Base-by-base conservation (phyloP, 2,797 vertebrate species). In the Lagocephalus sceleratus region DNA sequence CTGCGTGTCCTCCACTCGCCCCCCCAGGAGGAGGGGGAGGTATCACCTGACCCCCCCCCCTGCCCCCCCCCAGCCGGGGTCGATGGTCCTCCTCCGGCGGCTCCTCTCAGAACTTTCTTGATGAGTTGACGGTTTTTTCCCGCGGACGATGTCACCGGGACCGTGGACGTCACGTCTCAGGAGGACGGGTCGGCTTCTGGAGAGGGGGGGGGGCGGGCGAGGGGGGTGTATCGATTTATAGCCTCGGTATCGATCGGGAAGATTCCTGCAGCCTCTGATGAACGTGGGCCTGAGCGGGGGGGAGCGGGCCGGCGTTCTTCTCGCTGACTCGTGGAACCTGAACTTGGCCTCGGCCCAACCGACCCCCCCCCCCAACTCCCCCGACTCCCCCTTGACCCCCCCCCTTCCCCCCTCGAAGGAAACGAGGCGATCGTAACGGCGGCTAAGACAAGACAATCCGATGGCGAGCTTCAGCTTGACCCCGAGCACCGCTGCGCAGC, bases 91-190 rank as follows among this genome's bases (percentile, higher is more conserved):
- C n/a, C n/a, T n/a, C n/a, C 50, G 5, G 16, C 17, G 69, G 75
- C 80, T 79, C 48, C 69, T 77, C 68, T 66, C 73, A 26, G 61
- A 76, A 78, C 66, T 74, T 61, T 42, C 7, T 58, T 81, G 79
- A 79, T 79, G 75, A 82, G 12, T 58, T 15, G n/a, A 54, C 51
- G 3, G 43, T 73, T 84, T 44, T 11, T 10, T 10, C 4, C 7
- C 10, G 4, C 10, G 29, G 29, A 32, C 29, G 5, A 29, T 2
- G 5, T 29, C 8, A 6, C 26, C 8, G 26, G 7, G 1, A 9
- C 6, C 7, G 5, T 6, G 5, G 26, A 29, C 26, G 9, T 29
- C 26, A 29, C 6, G 26, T 29, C 32, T 35, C 32, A 14, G 32
- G 14, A 35, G 32, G 32, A 10, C 32, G 32, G 3, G 11, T 10